A percentile compares a stretch with the other conserved stretches of the same genome.
These are phyloP conservation scores for Ophraella communa DNA, from an alignment of 2,888 invertebrate genomes.

Conservation along the genomic window DNA sequence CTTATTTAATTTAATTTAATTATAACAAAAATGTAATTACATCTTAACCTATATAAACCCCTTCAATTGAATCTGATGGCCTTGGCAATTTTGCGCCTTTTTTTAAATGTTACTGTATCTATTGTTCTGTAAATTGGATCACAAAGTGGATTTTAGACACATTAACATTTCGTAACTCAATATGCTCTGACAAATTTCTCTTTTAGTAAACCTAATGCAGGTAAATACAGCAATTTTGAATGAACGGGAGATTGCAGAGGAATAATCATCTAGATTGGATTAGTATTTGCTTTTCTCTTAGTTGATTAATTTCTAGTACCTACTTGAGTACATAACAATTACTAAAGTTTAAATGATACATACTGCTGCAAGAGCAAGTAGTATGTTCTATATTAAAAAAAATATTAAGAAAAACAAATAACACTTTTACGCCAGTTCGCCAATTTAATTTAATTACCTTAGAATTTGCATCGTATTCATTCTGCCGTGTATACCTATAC, in stretches of 20 bases:
- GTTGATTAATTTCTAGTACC: not conserved
- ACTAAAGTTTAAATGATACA: not conserved
- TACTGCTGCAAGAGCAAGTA: not conserved
- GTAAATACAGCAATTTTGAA: constrained; percentile 10
- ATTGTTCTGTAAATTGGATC: not conserved
- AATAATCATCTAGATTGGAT: constrained; percentile 1
- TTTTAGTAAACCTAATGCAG: not conserved
- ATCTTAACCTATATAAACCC: too few species aligned
- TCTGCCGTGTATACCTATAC: too few species aligned
- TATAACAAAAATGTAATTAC: too few species aligned
- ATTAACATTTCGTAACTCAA: not conserved
- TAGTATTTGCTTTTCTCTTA: not conserved
- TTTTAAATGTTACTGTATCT: not conserved
- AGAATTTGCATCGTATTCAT: too few species aligned
- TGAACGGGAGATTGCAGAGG: constrained; percentile 7
- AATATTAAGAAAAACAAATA: too few species aligned
- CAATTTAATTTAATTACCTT: too few species aligned
- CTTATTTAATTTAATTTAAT: too few species aligned
- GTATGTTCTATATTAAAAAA: too few species aligned
- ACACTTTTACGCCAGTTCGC: too few species aligned
- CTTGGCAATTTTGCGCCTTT: too few species aligned
- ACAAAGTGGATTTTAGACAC: not conserved
- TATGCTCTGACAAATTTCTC: not conserved
- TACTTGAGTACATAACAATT: not conserved
- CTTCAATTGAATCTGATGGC: too few species aligned